These are phyloP conservation scores for Cladorhizidae sp. DNA, from an alignment of 37 sponge, comb jelly and placozoan genomes.

Conservation along the genomic window DNA sequence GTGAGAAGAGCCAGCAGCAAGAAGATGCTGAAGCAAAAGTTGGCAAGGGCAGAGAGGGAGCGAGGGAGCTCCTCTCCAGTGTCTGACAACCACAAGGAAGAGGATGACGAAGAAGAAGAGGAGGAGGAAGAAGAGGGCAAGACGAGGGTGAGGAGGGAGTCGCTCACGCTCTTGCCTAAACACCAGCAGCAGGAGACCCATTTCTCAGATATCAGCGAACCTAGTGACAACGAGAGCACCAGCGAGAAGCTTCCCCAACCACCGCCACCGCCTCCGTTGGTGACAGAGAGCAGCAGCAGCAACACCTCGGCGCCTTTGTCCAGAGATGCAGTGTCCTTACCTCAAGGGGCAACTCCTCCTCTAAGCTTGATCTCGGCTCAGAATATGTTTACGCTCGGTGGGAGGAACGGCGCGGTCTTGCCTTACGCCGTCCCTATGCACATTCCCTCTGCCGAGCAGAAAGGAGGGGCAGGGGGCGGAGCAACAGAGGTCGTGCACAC, in stretches of 20 bases:
- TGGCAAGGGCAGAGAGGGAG: too few relatives aligned
- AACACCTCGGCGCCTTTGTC: not conserved
- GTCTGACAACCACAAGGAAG: not conserved
- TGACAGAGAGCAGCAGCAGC: not conserved
- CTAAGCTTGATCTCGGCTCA: not conserved
- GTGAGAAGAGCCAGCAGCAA: too few relatives aligned
- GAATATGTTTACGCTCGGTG: not conserved
- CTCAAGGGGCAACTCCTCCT: not conserved
- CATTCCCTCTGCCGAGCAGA: not conserved
- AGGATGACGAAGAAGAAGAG: conserved; percentile 5
- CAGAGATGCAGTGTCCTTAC: too few relatives aligned
- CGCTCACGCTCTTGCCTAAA: conserved; percentile 26
- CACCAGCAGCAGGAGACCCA: conserved; percentile 17
- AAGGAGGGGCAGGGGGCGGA: not conserved
- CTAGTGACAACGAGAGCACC: conserved; percentile 34
- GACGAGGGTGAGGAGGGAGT: conserved; percentile 1
- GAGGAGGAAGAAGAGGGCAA: not conserved
- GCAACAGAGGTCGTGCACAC: too few relatives aligned
- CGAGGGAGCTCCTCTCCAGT: not conserved
- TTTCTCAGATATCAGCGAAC: conserved; percentile 73
- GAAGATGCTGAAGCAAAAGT: too few relatives aligned
- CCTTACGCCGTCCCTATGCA: not conserved
- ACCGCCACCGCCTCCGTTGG: not conserved
- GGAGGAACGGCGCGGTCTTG: not conserved
- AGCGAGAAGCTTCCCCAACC: not conserved